A percentile compares a stretch with the other conserved stretches of the same genome.
Conservation (phyloP, 1,140 invertebrate species). For the Pogonomyrmex californicus region DNA sequence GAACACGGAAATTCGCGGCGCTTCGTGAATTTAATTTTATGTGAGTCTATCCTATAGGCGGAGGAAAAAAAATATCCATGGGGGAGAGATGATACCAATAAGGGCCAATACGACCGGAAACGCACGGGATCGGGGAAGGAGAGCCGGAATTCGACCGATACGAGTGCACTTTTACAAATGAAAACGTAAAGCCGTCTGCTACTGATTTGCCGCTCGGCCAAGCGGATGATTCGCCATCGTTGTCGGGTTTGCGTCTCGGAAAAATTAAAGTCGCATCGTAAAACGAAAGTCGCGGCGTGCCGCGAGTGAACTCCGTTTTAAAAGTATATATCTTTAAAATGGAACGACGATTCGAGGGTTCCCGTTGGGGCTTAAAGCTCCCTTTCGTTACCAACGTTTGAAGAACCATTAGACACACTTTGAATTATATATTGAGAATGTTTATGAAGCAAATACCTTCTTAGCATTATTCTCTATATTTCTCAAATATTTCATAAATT, state of each 20-base stretch:
- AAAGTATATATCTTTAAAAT: constrained; percentile 70
- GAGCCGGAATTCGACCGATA: constrained; percentile 11
- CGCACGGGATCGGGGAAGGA: neutral
- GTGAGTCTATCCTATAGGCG: neutral
- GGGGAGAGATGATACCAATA: constrained; percentile 52
- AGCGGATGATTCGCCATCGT: constrained; percentile 60
- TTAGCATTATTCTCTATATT: neutral
- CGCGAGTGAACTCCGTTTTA: constrained; percentile 50
- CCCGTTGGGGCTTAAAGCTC: neutral
- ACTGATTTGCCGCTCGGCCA: constrained; percentile 72
- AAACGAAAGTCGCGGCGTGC: constrained; percentile 55
- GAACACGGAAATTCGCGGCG: constrained; percentile 38
- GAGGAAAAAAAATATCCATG: constrained; percentile 43
- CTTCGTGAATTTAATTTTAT: constrained; percentile 62
- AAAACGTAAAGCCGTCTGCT: constrained; percentile 71
- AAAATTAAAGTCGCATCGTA: constrained; percentile 67
- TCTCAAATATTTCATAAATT: neutral
- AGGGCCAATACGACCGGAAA: constrained; percentile 65
- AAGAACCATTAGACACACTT: neutral
- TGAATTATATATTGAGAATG: neutral
- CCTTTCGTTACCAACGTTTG: neutral
- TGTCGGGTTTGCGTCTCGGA: neutral
- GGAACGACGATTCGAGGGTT: neutral
- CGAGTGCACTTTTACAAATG: constrained; percentile 76
- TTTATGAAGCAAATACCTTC: neutral